Evolutionary conservation across 2,797 vertebrate species (phyloP).

Genomic region (Poeciliopsis infans): DNA sequence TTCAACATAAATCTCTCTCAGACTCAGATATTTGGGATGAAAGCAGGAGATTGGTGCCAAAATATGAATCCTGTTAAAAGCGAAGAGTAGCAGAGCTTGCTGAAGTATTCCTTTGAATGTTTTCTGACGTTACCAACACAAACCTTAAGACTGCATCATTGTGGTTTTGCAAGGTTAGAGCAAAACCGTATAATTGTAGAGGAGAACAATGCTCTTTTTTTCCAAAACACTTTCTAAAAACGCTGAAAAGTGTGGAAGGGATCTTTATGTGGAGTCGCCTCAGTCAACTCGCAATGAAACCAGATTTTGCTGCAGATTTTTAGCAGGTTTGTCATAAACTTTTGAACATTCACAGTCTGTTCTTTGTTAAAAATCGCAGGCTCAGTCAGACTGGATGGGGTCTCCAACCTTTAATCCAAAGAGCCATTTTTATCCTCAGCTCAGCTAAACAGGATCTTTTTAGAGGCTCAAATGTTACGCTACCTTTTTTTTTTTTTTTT

Average conservation of each 20-base stretch:
- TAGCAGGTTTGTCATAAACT: not conserved
- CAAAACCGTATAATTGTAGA: not conserved
- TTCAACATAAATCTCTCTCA: conserved; percentile 7
- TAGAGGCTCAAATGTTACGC: too few species aligned
- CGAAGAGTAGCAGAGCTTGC: not conserved
- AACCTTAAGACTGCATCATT: not conserved
- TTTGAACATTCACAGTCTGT: not conserved
- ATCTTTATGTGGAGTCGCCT: not conserved
- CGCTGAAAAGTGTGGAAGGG: not conserved
- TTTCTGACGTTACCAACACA: not conserved
- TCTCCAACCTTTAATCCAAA: too few species aligned
- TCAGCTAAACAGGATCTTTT: too few species aligned
- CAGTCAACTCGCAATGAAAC: not conserved
- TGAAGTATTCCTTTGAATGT: not conserved
- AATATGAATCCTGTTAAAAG: not conserved
- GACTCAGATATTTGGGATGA: conserved; percentile 3
- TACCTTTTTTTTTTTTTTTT: too few species aligned
- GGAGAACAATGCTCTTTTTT: not conserved
- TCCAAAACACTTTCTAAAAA: not conserved
- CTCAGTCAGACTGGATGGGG: not conserved
- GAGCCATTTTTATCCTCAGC: too few species aligned
- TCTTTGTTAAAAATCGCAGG: not conserved
- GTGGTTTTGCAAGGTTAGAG: too few species aligned
- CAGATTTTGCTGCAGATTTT: not conserved
- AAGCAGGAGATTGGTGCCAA: not conserved